Conservation (phyloP, 1,140 invertebrate genomes). For the Drosophila trapezifrons region DNA sequence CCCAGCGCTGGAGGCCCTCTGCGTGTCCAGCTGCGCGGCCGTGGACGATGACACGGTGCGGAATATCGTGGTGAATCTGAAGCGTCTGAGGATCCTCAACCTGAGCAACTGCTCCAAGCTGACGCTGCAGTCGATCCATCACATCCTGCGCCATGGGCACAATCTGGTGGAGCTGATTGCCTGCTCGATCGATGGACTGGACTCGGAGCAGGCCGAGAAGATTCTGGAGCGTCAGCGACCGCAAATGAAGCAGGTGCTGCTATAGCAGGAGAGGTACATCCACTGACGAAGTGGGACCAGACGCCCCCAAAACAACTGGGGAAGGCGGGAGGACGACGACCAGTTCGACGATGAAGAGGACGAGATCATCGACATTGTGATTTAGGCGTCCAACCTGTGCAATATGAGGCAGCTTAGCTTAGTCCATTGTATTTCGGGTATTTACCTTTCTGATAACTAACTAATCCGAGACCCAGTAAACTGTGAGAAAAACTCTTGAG, state of each 20-base stretch:
- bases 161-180: constrained; percentile 60
- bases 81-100: constrained; percentile 57
- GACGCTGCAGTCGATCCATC: constrained; percentile 50
- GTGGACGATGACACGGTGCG: constrained; percentile 62
- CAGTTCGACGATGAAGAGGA: constrained; percentile 37
- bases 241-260: constrained; percentile 59
- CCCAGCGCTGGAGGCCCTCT: constrained; percentile 53
- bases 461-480: not conserved
- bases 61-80: constrained; percentile 39
- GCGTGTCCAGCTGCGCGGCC: constrained; percentile 60
- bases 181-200: constrained; percentile 66
- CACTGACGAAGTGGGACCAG: constrained; percentile 57
- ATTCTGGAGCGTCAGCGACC: constrained; percentile 43
- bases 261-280: constrained; percentile 77
- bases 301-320: constrained; percentile 40
- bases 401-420: constrained; percentile 44
- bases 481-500: constrained; percentile 39
- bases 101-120: constrained; percentile 67
- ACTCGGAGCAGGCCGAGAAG: constrained; percentile 51
- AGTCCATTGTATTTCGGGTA: constrained; percentile 21
- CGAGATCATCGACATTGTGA: constrained; percentile 55
- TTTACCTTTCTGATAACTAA: not conserved
- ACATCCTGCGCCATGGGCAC: constrained; percentile 48
- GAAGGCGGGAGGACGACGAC: constrained; percentile 36
- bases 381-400: constrained; percentile 29